Evolutionary conservation across 2,888 invertebrate genomes (phyloP).

Genomic region (Myopa tessellatipennis): DNA sequence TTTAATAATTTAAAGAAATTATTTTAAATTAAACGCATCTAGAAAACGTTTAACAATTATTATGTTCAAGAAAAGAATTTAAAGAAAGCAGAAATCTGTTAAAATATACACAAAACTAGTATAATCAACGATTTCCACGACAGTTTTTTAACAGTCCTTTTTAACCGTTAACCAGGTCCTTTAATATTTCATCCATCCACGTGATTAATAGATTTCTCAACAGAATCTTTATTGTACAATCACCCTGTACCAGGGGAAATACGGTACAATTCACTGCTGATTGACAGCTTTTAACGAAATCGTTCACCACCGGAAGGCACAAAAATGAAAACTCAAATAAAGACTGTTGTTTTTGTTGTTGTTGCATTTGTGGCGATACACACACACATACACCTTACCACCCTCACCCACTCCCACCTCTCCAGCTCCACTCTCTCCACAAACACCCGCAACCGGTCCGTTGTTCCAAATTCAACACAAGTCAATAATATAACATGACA

Average conservation of each 20-base stretch:
- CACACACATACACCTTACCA: neutral
- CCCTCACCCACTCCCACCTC: neutral
- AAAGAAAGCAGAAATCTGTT: too few species aligned
- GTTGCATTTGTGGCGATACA: neutral
- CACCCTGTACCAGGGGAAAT: neutral
- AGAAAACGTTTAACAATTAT: neutral
- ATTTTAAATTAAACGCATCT: too few species aligned
- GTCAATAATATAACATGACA: conserved; percentile 55
- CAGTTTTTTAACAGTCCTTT: too few species aligned
- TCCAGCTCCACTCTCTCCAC: neutral
- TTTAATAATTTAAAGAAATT: too few species aligned
- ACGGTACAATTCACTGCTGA: neutral
- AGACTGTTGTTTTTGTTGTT: conserved; percentile 1
- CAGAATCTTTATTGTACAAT: too few species aligned
- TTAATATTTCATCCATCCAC: too few species aligned
- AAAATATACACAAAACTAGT: too few species aligned
- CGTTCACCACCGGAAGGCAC: conserved; percentile 10
- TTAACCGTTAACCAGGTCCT: too few species aligned
- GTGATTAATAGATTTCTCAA: too few species aligned
- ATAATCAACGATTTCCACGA: too few species aligned
- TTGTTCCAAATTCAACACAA: conserved; percentile 3
- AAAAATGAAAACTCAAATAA: conserved; percentile 1
- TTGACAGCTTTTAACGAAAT: conserved; percentile 21
- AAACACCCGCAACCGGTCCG: neutral
- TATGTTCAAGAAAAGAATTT: neutral